phyloP scores from a whole-genome alignment of 1,140 invertebrate species.

The Brachionus manjavacas region DNA sequence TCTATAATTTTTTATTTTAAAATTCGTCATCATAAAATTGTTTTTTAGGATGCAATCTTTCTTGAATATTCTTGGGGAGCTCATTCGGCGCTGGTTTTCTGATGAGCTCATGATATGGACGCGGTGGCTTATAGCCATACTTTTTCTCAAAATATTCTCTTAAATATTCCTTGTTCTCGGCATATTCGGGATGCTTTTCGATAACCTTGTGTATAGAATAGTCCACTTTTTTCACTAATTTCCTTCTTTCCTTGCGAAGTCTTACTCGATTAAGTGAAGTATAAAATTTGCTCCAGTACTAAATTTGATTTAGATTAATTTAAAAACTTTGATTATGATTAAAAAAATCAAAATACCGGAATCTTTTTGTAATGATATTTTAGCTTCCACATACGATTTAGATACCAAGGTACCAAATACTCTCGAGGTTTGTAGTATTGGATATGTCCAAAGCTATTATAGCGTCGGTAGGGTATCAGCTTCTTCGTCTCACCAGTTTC shows the following conservation, averaged over 20 bases:
- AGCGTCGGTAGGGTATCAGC: not conserved
- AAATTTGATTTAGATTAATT: too few species aligned
- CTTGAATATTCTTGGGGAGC: conserved; percentile 13
- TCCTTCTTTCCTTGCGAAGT: conserved; percentile 19
- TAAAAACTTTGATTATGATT: too few species aligned
- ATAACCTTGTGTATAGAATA: not conserved
- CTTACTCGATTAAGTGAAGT: not conserved
- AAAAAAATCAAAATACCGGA: not conserved
- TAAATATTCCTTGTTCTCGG: not conserved
- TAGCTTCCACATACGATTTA: conserved; percentile 41
- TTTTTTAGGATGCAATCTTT: not conserved
- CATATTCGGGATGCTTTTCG: not conserved
- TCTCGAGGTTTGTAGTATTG: conserved; percentile 36
- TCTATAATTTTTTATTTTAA: not conserved
- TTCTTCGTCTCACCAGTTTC: conserved; percentile 69
- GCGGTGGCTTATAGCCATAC: conserved; percentile 20
- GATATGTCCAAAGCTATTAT: conserved; percentile 37
- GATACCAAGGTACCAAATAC: conserved; percentile 42
- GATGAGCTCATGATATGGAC: conserved; percentile 25
- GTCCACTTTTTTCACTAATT: not conserved
- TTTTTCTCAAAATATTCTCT: conserved; percentile 34
- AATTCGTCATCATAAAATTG: not conserved
- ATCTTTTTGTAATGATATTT: conserved; percentile 33
- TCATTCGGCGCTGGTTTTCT: not conserved
- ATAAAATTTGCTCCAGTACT: conserved; percentile 42